These are phyloP conservation scores for Camelus bactrianus DNA, from an alignment of 2,113 vertebrate genomes.

Conservation along the genomic window DNA sequence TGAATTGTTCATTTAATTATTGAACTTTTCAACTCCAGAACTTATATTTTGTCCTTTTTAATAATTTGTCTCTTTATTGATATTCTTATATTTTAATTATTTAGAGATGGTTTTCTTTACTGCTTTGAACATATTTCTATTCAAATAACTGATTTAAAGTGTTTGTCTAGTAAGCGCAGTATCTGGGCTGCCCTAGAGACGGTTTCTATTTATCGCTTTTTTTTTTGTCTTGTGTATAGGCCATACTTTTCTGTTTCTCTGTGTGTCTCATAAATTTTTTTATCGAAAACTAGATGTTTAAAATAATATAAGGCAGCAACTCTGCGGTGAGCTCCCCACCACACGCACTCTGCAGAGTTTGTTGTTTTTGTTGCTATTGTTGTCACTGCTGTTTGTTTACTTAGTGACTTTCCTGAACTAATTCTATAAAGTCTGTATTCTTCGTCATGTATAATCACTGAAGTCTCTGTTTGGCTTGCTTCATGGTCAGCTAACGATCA, in stretches of 20 bases:
- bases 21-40: neutral
- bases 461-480: slow-evolving; percentile 13
- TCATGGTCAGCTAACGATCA: neutral
- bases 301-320: neutral
- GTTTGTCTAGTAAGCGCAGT: neutral
- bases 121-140: neutral
- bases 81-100: neutral
- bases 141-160: neutral
- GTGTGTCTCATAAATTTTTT: neutral
- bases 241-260: neutral
- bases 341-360: neutral
- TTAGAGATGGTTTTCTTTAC: slow-evolving; percentile 1
- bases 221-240: neutral
- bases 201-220: neutral
- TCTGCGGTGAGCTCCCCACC: neutral
- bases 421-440: neutral
- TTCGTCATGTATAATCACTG: neutral
- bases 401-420: neutral
- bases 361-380: neutral
- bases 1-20: neutral
- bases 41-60: neutral
- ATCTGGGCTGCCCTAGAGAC: neutral
- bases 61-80: neutral
- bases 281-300: neutral
- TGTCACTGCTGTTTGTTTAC: neutral